Evolutionary conservation across 1,140 invertebrate genomes (phyloP).

Genomic region (Reticulitermes speratus): DNA sequence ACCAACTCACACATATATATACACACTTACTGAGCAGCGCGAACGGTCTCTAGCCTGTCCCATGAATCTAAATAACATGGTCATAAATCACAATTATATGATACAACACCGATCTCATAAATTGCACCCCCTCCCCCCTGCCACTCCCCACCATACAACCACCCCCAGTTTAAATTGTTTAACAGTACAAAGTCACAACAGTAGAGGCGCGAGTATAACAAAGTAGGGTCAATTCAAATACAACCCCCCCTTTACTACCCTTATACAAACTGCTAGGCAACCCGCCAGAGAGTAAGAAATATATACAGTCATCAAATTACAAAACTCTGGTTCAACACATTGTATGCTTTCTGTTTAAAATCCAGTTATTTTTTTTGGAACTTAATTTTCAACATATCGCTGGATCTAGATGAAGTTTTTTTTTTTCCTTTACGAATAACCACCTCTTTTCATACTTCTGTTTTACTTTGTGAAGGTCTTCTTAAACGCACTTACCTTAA

Average conservation of each 20-base stretch:
- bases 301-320: neutral
- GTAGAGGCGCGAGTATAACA: conserved; percentile 1
- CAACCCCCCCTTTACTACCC: neutral
- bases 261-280: neutral
- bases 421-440: too few species aligned
- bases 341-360: neutral
- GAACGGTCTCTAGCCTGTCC: neutral
- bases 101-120: neutral
- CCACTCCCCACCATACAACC: neutral
- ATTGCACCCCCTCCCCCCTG: neutral
- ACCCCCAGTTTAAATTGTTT: conserved; percentile 6
- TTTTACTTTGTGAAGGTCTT: too few species aligned
- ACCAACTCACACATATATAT: neutral
- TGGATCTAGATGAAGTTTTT: too few species aligned
- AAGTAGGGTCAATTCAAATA: conserved; percentile 15
- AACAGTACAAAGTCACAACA: neutral
- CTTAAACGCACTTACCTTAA: too few species aligned
- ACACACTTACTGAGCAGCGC: too few species aligned
- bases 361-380: too few species aligned
- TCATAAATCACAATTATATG: conserved; percentile 8
- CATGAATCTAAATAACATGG: conserved; percentile 4
- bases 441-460: too few species aligned
- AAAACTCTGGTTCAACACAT: neutral
- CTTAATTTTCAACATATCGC: too few species aligned
- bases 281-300: neutral